phyloP scores from a whole-genome alignment of 2,797 vertebrate species.

The Poecilia wingei region DNA sequence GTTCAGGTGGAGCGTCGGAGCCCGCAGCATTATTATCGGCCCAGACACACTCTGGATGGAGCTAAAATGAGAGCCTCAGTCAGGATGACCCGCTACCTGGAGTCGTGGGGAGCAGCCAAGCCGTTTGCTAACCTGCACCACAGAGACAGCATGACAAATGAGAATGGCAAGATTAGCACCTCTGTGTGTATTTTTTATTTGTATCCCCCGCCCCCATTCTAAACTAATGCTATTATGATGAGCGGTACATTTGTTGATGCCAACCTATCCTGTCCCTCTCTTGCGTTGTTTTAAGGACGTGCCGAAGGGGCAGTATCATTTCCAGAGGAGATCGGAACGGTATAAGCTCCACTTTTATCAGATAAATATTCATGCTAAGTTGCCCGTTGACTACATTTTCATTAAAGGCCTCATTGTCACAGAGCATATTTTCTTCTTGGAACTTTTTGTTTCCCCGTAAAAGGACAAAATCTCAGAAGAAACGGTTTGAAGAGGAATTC shows the following conservation, averaged over 20 bases:
- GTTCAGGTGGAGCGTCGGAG: slow-evolving; percentile 87
- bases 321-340: slow-evolving; percentile 91
- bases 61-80: slow-evolving; percentile 95
- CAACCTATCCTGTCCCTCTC: slow-evolving; percentile 27
- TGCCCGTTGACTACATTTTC: slow-evolving; percentile 35
- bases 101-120: slow-evolving; percentile 95
- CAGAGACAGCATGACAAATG: slow-evolving; percentile 93
- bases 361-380: not conserved
- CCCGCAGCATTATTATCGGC: slow-evolving; percentile 89
- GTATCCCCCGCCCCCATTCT: not conserved
- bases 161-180: slow-evolving; percentile 95
- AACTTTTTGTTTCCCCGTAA: slow-evolving; percentile 27
- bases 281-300: slow-evolving; percentile 82
- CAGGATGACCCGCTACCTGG: slow-evolving; percentile 94
- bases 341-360: slow-evolving; percentile 48
- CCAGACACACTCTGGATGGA: slow-evolving; percentile 85
- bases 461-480: slow-evolving; percentile 95
- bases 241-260: slow-evolving; percentile 9
- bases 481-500: slow-evolving; percentile 93
- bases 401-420: slow-evolving; percentile 32
- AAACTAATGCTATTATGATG: not conserved
- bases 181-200: slow-evolving; percentile 77
- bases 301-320: slow-evolving; percentile 92
- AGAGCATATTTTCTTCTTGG: slow-evolving; percentile 24
- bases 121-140: slow-evolving; percentile 87